These are phyloP conservation scores for Neomorphus geoffroyi DNA, from an alignment of 2,797 vertebrate genomes.

Conservation along the genomic window DNA sequence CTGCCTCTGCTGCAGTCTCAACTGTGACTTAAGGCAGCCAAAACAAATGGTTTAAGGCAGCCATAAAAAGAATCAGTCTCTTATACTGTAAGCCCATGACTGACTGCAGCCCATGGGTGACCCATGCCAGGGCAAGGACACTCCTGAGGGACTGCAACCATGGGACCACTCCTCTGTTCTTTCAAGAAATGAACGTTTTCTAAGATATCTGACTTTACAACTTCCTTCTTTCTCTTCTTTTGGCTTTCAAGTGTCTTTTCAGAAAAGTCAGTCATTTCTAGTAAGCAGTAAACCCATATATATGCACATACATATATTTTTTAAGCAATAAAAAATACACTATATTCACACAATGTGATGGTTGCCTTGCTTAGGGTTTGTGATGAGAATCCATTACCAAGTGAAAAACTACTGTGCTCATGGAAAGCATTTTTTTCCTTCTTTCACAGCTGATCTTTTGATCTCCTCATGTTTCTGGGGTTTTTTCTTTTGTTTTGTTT, in stretches of 20 bases:
- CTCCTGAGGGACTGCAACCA: neutral
- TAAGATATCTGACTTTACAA: neutral
- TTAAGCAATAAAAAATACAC: neutral
- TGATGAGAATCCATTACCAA: neutral
- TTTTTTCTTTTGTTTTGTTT: neutral
- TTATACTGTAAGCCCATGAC: too few species aligned
- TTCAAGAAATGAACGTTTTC: neutral
- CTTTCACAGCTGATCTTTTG: neutral
- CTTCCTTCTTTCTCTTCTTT: neutral
- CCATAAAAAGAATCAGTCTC: too few species aligned
- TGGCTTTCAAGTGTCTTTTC: neutral
- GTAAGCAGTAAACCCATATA: neutral
- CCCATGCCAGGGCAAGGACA: neutral
- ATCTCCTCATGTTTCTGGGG: constrained; percentile 36
- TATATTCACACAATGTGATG: neutral
- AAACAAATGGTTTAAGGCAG: too few species aligned
- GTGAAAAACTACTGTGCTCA: neutral
- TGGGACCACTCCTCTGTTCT: neutral
- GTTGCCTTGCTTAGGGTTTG: neutral
- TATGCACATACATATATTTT: neutral
- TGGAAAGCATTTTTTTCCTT: neutral
- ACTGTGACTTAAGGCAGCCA: too few species aligned
- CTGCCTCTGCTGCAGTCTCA: too few species aligned
- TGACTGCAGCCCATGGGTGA: fast-evolving
- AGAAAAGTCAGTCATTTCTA: neutral